phyloP scores from a whole-genome alignment of 2,888 invertebrate genomes.

The Pseudococcus longispinus region DNA sequence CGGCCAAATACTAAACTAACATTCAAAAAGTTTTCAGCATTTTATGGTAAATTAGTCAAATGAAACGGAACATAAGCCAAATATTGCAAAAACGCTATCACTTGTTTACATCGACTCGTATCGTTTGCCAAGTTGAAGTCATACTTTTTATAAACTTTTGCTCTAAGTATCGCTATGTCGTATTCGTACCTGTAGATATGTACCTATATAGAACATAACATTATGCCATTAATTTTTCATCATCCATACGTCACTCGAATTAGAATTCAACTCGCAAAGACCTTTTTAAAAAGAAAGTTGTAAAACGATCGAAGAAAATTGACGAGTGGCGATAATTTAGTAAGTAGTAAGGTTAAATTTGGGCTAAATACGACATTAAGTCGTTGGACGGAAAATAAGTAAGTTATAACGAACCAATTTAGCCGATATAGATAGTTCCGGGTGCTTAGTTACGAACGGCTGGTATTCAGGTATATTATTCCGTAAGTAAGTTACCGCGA shows the following conservation, averaged over 20 bases:
- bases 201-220: background rate
- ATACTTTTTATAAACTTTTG: background rate
- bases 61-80: background rate
- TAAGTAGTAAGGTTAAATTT: background rate
- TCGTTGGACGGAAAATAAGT: background rate
- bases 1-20: conserved; percentile 11
- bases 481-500: conserved; percentile 40
- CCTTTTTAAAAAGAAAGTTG: background rate
- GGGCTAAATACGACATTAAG: background rate
- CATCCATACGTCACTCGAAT: background rate
- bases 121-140: conserved; percentile 11
- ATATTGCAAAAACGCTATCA: conserved; percentile 7
- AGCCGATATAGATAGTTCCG: conserved; percentile 41
- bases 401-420: conserved; percentile 1
- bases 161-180: background rate
- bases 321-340: background rate
- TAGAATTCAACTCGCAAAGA: background rate
- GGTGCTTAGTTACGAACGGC: conserved; percentile 39
- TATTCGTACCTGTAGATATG: background rate
- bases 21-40: conserved; percentile 4
- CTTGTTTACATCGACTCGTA: background rate
- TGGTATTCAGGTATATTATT: conserved; percentile 42
- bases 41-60: background rate
- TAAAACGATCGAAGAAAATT: background rate
- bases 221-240: background rate